Base-by-base conservation (phyloP, 2,888 invertebrate genomes). In the Dromius quadrimaculatus region DNA sequence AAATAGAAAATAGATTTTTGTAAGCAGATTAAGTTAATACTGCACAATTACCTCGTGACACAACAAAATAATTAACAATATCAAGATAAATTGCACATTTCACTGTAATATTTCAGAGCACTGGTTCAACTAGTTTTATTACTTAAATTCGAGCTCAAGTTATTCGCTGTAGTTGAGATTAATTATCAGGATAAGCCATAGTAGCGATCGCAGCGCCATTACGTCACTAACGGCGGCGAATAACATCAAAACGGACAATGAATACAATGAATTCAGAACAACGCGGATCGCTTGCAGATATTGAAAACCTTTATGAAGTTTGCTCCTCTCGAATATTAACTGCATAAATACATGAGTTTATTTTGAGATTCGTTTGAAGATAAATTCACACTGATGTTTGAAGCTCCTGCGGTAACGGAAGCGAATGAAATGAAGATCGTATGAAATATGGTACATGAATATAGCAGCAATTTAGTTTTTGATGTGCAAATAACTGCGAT, bases 311-410 rank as follows among this genome's bases (percentile, higher is more conserved):
- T 45, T 63, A 63, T 63, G 63, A 63, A 63, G 63, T 63, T 63
- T 43, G 63, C 63, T 50, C 36, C 28, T 50, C 38, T 47, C 65
- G 45, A 47, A 65, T 65, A 65, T 65, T 65, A 47, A 65, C 65
- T 65, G 50, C 65, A 65, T 65, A 65, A 65, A 65, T 50, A 65
- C 65, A 66, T 66, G 50, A 66, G 66, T 66, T 66, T 66, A 66
- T 66, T 41, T 66, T 57, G 38, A 36, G 47, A 47, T 50, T 66
- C 54, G 38, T 41, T 36, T 66, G 66, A 66, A 32, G 50, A 65
- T 47, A 50, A 65, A 65, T 36, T 66, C 66, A 54, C 66, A 38
- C 47, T 54, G 66, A 54, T 54, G 50, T 28, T 54, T 8, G 23
- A 11, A 19, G 11, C n/a, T 47, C n/a, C 47, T 22, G 41, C 15